phyloP scores from a whole-genome alignment of 2,888 invertebrate species.

The Melipona bicolor region DNA sequence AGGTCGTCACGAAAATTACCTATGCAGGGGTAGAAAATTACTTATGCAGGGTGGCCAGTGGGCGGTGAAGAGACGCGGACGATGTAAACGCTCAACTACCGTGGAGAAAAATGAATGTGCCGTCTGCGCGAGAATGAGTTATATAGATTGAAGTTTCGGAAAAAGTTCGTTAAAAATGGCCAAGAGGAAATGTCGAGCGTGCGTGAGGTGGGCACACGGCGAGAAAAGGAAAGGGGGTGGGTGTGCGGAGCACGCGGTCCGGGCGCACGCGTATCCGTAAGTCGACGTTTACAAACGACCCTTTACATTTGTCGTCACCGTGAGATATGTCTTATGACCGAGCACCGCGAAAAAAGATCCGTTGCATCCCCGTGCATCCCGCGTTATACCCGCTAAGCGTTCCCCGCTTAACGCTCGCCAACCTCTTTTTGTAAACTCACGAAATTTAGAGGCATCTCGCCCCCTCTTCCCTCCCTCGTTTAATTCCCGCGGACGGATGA shows the following conservation, averaged over 20 bases:
- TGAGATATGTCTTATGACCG: conserved; percentile 46
- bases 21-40: conserved; percentile 69
- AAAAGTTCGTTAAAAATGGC: conserved; percentile 64
- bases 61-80: conserved; percentile 67
- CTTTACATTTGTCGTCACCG: conserved; percentile 31
- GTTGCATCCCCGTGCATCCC: background rate
- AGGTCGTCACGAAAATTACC: conserved; percentile 72
- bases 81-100: conserved; percentile 74
- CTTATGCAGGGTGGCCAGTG: conserved; percentile 68
- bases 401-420: background rate
- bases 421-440: conserved; percentile 1
- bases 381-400: background rate
- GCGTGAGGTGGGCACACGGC: background rate
- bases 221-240: background rate
- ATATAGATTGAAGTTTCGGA: conserved; percentile 69
- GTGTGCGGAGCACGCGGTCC: background rate
- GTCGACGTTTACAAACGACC: conserved; percentile 55
- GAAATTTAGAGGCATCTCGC: background rate
- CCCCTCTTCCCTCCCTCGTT: background rate
- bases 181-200: conserved; percentile 35
- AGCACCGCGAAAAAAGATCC: conserved; percentile 24
- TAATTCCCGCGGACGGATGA: background rate
- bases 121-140: conserved; percentile 67
- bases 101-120: conserved; percentile 73
- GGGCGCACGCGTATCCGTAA: conserved; percentile 18